Base-by-base conservation (phyloP, 2,113 vertebrate species). In the Neolamprologus brichardi region DNA sequence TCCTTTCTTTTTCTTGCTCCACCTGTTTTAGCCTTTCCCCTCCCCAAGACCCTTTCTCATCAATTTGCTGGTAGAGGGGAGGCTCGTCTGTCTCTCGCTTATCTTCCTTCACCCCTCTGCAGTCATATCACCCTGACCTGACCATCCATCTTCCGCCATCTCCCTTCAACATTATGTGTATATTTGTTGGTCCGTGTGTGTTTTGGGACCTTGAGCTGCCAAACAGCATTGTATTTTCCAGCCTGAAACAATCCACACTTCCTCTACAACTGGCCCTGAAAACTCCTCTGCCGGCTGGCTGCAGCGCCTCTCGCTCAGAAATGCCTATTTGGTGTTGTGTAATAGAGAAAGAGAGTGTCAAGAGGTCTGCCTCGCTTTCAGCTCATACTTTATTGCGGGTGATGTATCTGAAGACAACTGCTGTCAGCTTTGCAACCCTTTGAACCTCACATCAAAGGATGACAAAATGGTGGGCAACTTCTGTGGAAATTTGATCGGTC, bases 121-220 rank as follows among this genome's bases (percentile, higher is more conserved):
- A 89, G 87, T 96, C 95, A 95, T 92, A 93, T 94, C 90, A 87
- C 70, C 84, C 85, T 87, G 85, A 93, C 94, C 87, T 46, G 91
- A 90, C 89, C 91, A 95, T 96, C 94, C 87, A 91, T 96, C 96
- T 95, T 93, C 84, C 51, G 17, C 88, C 86, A 56, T 82, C 88
- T 72, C 39, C 82, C 60, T 84, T 75, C 64, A 85, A 79, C 49
- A 44, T 41, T 9, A 34, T 54, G 46, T 34, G 49, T 56, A 79
- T 56, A 67, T 79, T 39, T 92, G 62, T 75, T 81, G 39, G 56
- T 78, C 79, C 70, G 20, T 54, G 23, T 78, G 79, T 64, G 86
- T 80, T 78, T 54, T 81, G 88, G 72, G 83, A 92, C 81, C 93
- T 92, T 92, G 92, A 91, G 91, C 78, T 53, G 91, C 70, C 80